Evolutionary conservation across 2,797 vertebrate species (phyloP), one percentile per base, ranked within the genome.

Genomic region (Neoniphon sammara): DNA sequence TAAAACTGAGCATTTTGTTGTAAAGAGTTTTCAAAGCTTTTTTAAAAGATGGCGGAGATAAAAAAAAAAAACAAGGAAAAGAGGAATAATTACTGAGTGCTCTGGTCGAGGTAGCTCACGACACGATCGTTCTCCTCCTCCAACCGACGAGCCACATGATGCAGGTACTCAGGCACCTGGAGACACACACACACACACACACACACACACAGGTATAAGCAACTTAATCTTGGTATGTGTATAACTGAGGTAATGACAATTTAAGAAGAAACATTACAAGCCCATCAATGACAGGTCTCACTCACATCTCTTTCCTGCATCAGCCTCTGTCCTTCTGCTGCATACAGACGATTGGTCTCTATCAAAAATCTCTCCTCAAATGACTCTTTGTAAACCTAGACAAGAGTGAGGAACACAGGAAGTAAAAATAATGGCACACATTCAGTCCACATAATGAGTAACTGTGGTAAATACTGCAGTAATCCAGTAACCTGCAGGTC

Each of bases 271-370:
- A 30, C 34, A 47, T 1, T 17, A 20, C 3, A 21, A 49, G 36
- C 36, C 18, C 17, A 64, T n/a, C 4, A 42, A 62, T 6, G 5
- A 31, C 31, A 15, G n/a, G 36, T 44, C 7, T 69, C 72, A 75
- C 87, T 93, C 94, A 98, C 98, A 92, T 99, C 98, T 96, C 97
- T 94, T 89, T 99, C 97, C 90, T 98, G 98, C 98, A 98, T 99
- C 77, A 99, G 94, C 77, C 96, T 95, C 92, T 99, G 98, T 69
- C 98, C 98, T 90, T 99, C 98, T 63, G 98, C 95, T 81, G 97
- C 96, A 34, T 98, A 99, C 50, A 99, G 92, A 0, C 97, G 95
- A 88, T 98, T 97, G 25, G 97, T 99, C 94, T 99, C 98, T 85
- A 94, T 94, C 91, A 99, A 92, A 94, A 99, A 99, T 80, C 95